Evolutionary conservation across 2,113 vertebrate genomes (phyloP).

Genomic region (Etheostoma cragini): DNA sequence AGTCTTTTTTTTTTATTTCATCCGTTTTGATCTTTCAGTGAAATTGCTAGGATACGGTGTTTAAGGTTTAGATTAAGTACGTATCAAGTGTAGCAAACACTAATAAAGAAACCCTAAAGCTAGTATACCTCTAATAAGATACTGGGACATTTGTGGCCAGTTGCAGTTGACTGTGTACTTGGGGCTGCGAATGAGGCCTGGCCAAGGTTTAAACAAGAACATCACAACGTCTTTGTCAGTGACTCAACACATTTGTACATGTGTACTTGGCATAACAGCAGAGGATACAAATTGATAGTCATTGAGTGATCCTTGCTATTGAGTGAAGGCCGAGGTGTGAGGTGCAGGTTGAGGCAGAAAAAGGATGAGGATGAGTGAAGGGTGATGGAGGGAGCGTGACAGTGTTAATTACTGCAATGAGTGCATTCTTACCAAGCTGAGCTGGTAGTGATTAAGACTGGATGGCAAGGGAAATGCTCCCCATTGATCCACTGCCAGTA

Average conservation of each 20-base stretch:
- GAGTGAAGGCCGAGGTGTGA: constrained; percentile 39
- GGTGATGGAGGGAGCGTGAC: constrained; percentile 31
- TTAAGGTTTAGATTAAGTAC: neutral
- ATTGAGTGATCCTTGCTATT: constrained; percentile 14
- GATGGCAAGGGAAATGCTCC: constrained; percentile 66
- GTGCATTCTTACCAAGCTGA: constrained; percentile 56
- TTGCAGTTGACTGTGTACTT: neutral
- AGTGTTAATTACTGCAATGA: constrained; percentile 69
- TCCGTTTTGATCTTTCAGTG: neutral
- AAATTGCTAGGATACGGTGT: neutral
- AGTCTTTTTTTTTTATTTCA: neutral
- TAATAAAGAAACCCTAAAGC: neutral
- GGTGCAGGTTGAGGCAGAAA: constrained; percentile 39
- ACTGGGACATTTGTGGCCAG: neutral
- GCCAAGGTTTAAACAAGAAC: neutral
- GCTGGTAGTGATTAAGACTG: constrained; percentile 74
- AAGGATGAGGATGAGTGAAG: constrained; percentile 7
- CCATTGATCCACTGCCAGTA: constrained; percentile 74
- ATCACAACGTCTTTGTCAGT: constrained; percentile 6
- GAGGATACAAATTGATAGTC: neutral
- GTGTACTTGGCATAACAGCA: neutral
- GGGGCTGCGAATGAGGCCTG: neutral
- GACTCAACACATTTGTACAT: constrained; percentile 27
- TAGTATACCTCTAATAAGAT: neutral
- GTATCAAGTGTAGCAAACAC: neutral